Percentiles rank a stretch among this genome's conserved stretches.
Evolutionary conservation across 2,797 vertebrate genomes (phyloP).

Genomic region (Trematomus bernacchii): DNA sequence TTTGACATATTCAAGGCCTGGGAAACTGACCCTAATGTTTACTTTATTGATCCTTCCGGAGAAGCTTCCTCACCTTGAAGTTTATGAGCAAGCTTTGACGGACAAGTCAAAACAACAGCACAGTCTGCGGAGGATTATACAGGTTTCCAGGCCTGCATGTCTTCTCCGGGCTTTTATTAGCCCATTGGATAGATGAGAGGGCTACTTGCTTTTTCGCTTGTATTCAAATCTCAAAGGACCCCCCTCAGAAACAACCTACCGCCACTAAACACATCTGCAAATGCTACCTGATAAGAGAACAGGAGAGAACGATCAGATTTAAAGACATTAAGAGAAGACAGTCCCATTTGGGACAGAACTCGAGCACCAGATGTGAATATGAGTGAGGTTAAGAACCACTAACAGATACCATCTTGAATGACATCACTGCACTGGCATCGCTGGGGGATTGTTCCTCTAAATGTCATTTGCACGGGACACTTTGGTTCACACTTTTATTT

Average conservation of each 20-base stretch:
- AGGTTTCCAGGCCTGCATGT: conserved; percentile 37
- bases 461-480: conserved; percentile 9
- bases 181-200: conserved; percentile 28
- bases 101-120: conserved; percentile 56
- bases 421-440: conserved; percentile 29
- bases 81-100: conserved; percentile 49
- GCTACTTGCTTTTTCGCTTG: conserved; percentile 3
- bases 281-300: conserved; percentile 36
- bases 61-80: conserved; percentile 55
- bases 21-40: conserved; percentile 41
- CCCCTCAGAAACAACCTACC: conserved; percentile 3
- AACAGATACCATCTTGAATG: conserved; percentile 41
- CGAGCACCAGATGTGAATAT: conserved; percentile 44
- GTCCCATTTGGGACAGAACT: conserved; percentile 24
- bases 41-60: conserved; percentile 49
- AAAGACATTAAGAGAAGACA: conserved; percentile 24
- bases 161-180: conserved; percentile 27
- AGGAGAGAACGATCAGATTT: conserved; percentile 25
- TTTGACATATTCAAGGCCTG: conserved; percentile 20
- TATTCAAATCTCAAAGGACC: conserved; percentile 15
- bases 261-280: conserved; percentile 38
- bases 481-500: conserved; percentile 85
- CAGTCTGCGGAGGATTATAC: conserved; percentile 32
- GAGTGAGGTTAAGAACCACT: conserved; percentile 23
- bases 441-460: conserved; percentile 15